Conservation (phyloP, 2,888 invertebrate species). For the Thymelicus lineola region DNA sequence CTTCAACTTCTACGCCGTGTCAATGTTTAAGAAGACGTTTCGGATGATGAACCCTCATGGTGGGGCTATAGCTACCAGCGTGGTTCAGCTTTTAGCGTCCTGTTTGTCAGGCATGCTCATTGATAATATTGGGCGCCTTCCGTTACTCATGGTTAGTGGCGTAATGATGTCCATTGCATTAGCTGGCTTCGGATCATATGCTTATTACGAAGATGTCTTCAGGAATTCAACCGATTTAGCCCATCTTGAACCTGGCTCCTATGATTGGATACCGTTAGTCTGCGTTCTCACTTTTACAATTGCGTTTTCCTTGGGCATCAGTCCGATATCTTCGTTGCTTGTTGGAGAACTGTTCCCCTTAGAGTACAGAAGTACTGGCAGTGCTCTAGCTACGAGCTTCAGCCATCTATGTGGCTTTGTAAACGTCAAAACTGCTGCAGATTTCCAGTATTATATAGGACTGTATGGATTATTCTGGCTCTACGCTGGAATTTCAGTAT, state of each 20-base stretch:
- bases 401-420: slow-evolving; percentile 95
- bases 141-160: slow-evolving; percentile 92
- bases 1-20: slow-evolving; percentile 93
- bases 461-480: slow-evolving; percentile 94
- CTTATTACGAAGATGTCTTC: slow-evolving; percentile 90
- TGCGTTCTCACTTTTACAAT: slow-evolving; percentile 93
- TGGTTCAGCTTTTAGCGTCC: slow-evolving; percentile 93
- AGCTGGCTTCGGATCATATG: slow-evolving; percentile 93
- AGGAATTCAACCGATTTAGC: slow-evolving; percentile 64
- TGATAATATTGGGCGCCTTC: slow-evolving; percentile 93
- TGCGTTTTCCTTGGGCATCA: slow-evolving; percentile 92
- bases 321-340: slow-evolving; percentile 90
- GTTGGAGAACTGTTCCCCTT: slow-evolving; percentile 90
- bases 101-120: slow-evolving; percentile 92
- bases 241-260: slow-evolving; percentile 78
- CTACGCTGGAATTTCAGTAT: slow-evolving; percentile 92
- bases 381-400: slow-evolving; percentile 90
- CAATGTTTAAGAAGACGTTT: slow-evolving; percentile 93
- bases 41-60: slow-evolving; percentile 92
- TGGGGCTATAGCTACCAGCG: slow-evolving; percentile 93
- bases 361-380: slow-evolving; percentile 89
- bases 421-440: slow-evolving; percentile 93
- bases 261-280: slow-evolving; percentile 93
- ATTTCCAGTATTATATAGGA: slow-evolving; percentile 90
- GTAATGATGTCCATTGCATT: slow-evolving; percentile 94